Base-by-base conservation (phyloP, 1,140 invertebrate genomes). In the Lepidurus arcticus region DNA sequence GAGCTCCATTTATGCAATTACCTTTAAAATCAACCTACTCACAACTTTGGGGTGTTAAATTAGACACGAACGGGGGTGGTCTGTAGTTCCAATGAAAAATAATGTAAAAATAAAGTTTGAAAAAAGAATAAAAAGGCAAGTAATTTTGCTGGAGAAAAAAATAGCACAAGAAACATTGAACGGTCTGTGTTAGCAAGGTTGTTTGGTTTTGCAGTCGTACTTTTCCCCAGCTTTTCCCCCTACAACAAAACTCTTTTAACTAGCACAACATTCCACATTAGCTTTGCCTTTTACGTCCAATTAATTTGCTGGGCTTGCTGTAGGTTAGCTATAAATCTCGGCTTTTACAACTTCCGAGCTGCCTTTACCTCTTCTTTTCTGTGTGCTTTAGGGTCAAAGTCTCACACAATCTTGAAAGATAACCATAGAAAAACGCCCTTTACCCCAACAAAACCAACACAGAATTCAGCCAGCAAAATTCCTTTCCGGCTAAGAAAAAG, bases 251-350 rank as follows among this genome's bases (percentile, higher is more conserved):
- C 34, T 34, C 34, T 34, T 21, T 65, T 65, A 65, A 65, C 53
- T 65, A 65, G 53, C 53, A 65, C 9, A 65, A 65, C 53, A 65
- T 65, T 65, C 53, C 53, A 65, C 53, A 21, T 65, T 65, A 65
- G 53, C 53, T 65, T 7, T 21, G 53, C 53, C 0, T 7, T 65
- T 65, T 65, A 65, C 6, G 21, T 65, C 53, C 53, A 65, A 65
- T 65, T 65, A 65, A 65, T 65, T 65, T 65, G 53, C 53, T 21
- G 53, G 13, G 53, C 53, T 65, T 13, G 13, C 53, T 65, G 53
- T 21, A 65, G 53, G 53, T 65, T 65, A 65, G 53, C 53, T 13
- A 65, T 65, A 65, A 65, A 65, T 65, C 53, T 65, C 13, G 16
- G 8, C 34, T 65, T 21, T 21, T 65, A 65, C 16, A 65, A 65